These are phyloP conservation scores for Stomorhina lunata DNA, from an alignment of 2,888 invertebrate genomes.

Conservation along the genomic window DNA sequence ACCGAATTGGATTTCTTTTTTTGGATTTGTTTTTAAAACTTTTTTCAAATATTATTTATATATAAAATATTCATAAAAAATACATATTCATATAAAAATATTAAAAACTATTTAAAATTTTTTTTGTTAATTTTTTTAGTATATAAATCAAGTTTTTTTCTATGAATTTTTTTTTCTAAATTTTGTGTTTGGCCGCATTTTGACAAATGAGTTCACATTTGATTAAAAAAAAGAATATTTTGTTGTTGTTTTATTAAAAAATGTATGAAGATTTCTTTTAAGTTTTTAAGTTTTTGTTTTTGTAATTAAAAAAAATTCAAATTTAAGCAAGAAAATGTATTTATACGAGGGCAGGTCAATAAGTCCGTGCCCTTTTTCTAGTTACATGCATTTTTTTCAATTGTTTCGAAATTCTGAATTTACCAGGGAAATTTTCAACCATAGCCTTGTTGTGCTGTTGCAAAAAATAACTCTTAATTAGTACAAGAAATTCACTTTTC, in stretches of 20 bases:
- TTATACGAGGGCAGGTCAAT: too few relatives aligned
- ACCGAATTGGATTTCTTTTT: background rate
- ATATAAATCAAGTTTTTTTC: conserved; percentile 41
- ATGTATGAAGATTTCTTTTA: conserved; percentile 40
- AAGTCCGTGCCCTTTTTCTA: too few relatives aligned
- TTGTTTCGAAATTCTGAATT: too few relatives aligned
- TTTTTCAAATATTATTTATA: background rate
- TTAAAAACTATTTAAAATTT: background rate
- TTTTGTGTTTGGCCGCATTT: conserved; percentile 53
- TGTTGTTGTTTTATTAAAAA: conserved; percentile 10
- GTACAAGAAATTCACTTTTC: too few relatives aligned
- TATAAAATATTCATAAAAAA: background rate
- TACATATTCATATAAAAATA: background rate
- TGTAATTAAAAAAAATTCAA: conserved; percentile 32
- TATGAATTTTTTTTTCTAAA: background rate
- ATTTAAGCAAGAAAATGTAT: background rate
- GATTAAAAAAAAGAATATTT: conserved; percentile 36
- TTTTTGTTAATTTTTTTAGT: conserved; percentile 16
- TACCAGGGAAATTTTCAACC: too few relatives aligned
- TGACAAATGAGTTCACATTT: conserved; percentile 64
- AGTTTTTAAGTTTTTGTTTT: conserved; percentile 8
- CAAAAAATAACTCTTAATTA: too few relatives aligned
- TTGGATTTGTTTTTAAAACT: background rate
- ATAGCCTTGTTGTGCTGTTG: too few relatives aligned
- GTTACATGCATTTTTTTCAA: too few relatives aligned